Conservation (phyloP, 2,113 vertebrate genomes). For the Cyanoderma ruficeps region DNA sequence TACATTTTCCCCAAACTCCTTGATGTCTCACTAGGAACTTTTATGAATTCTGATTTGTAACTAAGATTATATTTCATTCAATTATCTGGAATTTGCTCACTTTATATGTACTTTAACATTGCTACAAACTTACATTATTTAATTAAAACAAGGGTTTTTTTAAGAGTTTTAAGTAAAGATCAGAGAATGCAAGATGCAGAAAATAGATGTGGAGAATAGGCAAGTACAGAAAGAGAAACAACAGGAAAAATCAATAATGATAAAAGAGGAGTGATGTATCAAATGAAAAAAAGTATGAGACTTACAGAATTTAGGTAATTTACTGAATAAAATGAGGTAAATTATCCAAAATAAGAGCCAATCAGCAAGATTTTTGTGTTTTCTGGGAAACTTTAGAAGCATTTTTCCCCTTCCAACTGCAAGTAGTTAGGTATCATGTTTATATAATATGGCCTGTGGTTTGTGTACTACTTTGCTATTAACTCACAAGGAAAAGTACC, state of each 20-base stretch:
- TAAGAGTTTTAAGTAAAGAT: background rate
- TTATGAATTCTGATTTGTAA: background rate
- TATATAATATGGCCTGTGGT: background rate
- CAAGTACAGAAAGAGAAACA: background rate
- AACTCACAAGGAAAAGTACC: background rate
- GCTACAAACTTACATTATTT: background rate
- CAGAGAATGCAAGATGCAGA: background rate
- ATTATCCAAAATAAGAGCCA: background rate
- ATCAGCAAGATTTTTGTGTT: background rate
- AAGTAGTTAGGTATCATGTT: background rate
- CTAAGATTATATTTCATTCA: background rate
- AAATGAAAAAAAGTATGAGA: background rate
- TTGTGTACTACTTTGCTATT: background rate
- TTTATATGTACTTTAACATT: background rate
- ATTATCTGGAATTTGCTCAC: background rate
- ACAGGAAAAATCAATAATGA: background rate
- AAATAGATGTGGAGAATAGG: background rate
- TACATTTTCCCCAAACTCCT: background rate
- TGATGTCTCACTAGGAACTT: background rate
- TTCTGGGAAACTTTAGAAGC: background rate
- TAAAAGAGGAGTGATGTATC: background rate
- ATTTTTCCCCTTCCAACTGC: background rate
- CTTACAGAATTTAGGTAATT: background rate
- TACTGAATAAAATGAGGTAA: background rate
- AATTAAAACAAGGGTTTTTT: background rate